A percentile compares a stretch with the other conserved stretches of the same genome.
Conservation (phyloP, 2,797 vertebrate species). For the Melanotaenia boesemani region DNA sequence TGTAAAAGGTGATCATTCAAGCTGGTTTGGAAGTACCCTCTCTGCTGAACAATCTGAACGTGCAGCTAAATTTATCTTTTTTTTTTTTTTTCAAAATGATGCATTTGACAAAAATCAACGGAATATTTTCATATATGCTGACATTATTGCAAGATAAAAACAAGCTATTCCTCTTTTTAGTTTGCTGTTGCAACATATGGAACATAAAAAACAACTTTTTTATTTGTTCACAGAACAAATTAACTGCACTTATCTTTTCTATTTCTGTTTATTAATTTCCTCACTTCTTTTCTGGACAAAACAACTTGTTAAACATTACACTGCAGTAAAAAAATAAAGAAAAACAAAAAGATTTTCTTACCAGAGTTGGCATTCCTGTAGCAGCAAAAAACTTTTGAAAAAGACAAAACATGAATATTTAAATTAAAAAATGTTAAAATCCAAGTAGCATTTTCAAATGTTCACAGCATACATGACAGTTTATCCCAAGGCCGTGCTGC, state of each 20-base stretch:
- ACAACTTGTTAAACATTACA: constrained; percentile 27
- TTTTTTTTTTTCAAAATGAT: no score
- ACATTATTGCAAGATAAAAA: constrained; percentile 1
- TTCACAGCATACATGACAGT: constrained; percentile 78
- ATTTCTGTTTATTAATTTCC: neutral
- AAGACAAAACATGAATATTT: constrained; percentile 28
- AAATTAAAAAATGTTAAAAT: constrained; percentile 56
- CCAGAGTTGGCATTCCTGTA: constrained; percentile 73
- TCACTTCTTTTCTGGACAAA: constrained; percentile 17
- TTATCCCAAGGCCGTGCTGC: constrained; percentile 79
- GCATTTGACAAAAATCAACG: neutral
- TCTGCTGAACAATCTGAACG: no score
- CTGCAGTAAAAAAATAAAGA: neutral
- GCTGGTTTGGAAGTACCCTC: no score
- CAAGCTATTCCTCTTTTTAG: neutral
- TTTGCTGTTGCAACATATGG: neutral
- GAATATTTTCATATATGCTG: neutral
- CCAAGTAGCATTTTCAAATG: constrained; percentile 72
- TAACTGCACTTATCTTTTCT: neutral
- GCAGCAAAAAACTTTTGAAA: constrained; percentile 33
- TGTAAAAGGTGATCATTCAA: neutral
- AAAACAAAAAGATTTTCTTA: constrained; percentile 76
- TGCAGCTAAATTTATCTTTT: neutral
- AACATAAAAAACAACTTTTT: neutral
- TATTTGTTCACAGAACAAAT: neutral